A percentile compares a stretch with the other conserved stretches of the same genome.
Conservation (phyloP, 1,140 invertebrate species). For the Sycophila sp. region DNA sequence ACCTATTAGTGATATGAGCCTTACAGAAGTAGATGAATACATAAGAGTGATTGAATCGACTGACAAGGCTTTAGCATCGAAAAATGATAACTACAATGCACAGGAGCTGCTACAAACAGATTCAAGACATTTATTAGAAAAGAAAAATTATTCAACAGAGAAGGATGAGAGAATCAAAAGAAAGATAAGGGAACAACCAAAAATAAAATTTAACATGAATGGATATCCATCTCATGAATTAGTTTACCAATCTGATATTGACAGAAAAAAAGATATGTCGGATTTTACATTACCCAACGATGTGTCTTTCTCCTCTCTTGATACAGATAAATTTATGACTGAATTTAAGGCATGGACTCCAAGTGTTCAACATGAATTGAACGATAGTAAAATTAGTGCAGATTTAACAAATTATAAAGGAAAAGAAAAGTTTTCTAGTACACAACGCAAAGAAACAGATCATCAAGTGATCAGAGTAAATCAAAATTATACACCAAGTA, state of each 20-base stretch:
- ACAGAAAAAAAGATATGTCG: constrained; percentile 27
- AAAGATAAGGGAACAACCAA: constrained; percentile 8
- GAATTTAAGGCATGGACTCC: constrained; percentile 52
- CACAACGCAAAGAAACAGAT: constrained; percentile 22
- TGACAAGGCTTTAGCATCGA: constrained; percentile 51
- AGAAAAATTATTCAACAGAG: constrained; percentile 15
- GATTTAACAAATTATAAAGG: constrained; percentile 8
- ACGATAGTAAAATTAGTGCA: constrained; percentile 3
- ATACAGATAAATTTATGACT: constrained; percentile 52
- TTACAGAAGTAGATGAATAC: constrained; percentile 60
- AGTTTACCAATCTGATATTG: constrained; percentile 20
- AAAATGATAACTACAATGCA: constrained; percentile 36
- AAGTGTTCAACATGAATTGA: background rate
- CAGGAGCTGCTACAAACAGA: background rate
- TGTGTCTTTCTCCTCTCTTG: constrained; percentile 46
- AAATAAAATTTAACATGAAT: constrained; percentile 16
- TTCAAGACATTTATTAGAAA: background rate
- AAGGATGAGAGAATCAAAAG: constrained; percentile 16
- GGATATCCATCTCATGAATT: constrained; percentile 1
- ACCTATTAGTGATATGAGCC: constrained; percentile 56
- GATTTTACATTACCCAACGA: constrained; percentile 48
- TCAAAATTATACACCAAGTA: constrained; percentile 39
- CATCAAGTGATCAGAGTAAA: constrained; percentile 26
- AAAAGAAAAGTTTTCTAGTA: background rate
- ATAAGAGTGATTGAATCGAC: constrained; percentile 63